A percentile compares a stretch with the other conserved stretches of the same genome.
Evolutionary conservation across 2,888 invertebrate genomes (phyloP).

Genomic region (Catotricha subobsoleta): DNA sequence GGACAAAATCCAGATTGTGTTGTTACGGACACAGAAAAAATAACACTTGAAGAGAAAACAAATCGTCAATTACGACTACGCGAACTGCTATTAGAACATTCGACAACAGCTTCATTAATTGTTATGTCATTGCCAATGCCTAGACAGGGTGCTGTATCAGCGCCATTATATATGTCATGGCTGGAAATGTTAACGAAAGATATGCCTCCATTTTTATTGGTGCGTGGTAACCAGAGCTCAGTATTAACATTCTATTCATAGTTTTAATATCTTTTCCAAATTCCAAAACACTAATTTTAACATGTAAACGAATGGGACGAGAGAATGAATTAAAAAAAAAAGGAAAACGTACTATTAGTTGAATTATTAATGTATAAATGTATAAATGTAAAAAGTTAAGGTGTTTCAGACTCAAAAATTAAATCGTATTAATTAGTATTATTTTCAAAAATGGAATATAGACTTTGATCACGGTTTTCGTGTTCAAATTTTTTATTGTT

Average conservation of each 20-base stretch:
- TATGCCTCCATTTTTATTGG: slow-evolving; percentile 75
- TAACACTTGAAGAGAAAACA: slow-evolving; percentile 67
- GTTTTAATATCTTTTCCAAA: too few species aligned
- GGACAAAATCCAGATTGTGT: slow-evolving; percentile 27
- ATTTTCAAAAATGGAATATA: too few species aligned
- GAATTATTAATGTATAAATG: too few species aligned
- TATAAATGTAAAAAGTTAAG: too few species aligned
- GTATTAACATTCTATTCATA: slow-evolving; percentile 80
- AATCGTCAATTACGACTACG: slow-evolving; percentile 77
- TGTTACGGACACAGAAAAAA: slow-evolving; percentile 54
- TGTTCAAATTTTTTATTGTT: too few species aligned
- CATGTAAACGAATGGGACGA: too few species aligned
- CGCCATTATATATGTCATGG: slow-evolving; percentile 92
- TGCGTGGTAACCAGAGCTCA: slow-evolving; percentile 73
- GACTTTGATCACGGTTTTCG: too few species aligned
- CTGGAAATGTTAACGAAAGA: slow-evolving; percentile 75
- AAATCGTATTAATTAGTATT: too few species aligned
- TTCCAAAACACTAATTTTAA: too few species aligned
- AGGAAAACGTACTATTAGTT: too few species aligned
- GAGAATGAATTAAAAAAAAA: too few species aligned
- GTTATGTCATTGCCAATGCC: slow-evolving; percentile 96
- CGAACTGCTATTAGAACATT: slow-evolving; percentile 77
- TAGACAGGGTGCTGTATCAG: slow-evolving; percentile 58
- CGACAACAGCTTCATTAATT: slow-evolving; percentile 67
- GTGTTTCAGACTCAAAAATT: too few species aligned